Evolutionary conservation across 2,888 invertebrate genomes (phyloP).

Genomic region (Cancer borealis): DNA sequence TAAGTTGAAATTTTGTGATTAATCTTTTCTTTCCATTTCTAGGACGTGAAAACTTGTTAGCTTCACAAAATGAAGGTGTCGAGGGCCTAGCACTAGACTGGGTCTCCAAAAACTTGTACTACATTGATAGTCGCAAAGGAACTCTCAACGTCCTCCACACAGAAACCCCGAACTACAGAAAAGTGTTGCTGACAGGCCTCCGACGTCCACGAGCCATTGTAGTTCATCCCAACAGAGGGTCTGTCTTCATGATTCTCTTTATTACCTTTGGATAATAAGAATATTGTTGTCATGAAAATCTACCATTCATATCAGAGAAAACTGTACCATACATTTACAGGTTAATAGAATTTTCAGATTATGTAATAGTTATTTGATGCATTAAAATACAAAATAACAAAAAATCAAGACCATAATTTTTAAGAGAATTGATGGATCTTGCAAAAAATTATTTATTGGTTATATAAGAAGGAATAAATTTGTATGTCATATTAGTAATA

Average conservation of each 20-base stretch:
- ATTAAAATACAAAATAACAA: background rate
- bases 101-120: constrained; percentile 96
- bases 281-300: background rate
- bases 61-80: constrained; percentile 97
- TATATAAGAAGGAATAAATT: too few relatives aligned
- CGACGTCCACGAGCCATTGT: constrained; percentile 97
- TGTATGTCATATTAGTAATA: too few relatives aligned
- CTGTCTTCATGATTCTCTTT: constrained; percentile 48
- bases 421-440: too few relatives aligned
- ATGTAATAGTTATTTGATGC: background rate
- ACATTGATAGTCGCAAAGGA: constrained; percentile 96
- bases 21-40: constrained; percentile 79
- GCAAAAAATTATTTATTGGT: too few relatives aligned
- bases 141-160: constrained; percentile 95
- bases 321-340: background rate
- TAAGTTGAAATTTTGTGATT: background rate
- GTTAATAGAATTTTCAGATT: background rate
- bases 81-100: constrained; percentile 97
- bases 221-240: constrained; percentile 95
- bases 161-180: constrained; percentile 89
- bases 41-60: constrained; percentile 90
- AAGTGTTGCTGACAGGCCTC: constrained; percentile 91
- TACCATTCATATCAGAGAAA: background rate
- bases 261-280: background rate
- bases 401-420: background rate